Evolutionary conservation across 2,113 vertebrate species (phyloP), one percentile per base, ranked within the genome.

Genomic region (Oreotrochilus melanogaster): DNA sequence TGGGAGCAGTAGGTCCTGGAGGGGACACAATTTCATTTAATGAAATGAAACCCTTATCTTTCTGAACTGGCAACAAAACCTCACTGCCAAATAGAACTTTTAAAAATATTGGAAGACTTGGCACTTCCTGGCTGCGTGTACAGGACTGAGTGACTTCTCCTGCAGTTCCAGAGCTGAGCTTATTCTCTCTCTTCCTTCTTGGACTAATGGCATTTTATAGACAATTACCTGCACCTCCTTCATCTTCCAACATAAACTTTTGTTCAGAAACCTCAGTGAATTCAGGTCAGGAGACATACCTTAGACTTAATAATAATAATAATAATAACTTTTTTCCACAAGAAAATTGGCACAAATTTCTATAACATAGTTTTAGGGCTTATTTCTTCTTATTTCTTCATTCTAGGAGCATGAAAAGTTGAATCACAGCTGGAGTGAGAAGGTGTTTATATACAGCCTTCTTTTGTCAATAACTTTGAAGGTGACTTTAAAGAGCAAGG

Each of bases 371-470:
- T 14, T 62, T 35, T 11, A 35, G 43, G 16, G 23, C 18, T 76
- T 57, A 24, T 45, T 78, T 86, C 31, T 39, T 39, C 39, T 39
- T 39, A 39, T 39, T 39, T 39, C 39, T 39, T 58, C 28, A 2
- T 7, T 6, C n/a, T 19, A 51, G 60, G 39, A 66, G 15, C 24
- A 31, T 27, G 45, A 61, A 74, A 45, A 39, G 22, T 24, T 14
- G 50, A 50, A 86, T 42, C 39, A 39, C 33, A 79, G 27, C 21
- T 35, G 19, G 21, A 57, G 14, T 13, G 14, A 57, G 10, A 76
- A 9, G 5, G 10, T 57, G 10, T 60, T 78, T 39, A 23, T 53
- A 5, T 17, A 18, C 0, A 0, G 37, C 25, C 9, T 82, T 71
- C 11, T 58, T 79, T 72, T 31, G 15, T 37, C 31, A 28, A 0